phyloP scores from a whole-genome alignment of 2,888 invertebrate species.

The Napeogenes sylphis region DNA sequence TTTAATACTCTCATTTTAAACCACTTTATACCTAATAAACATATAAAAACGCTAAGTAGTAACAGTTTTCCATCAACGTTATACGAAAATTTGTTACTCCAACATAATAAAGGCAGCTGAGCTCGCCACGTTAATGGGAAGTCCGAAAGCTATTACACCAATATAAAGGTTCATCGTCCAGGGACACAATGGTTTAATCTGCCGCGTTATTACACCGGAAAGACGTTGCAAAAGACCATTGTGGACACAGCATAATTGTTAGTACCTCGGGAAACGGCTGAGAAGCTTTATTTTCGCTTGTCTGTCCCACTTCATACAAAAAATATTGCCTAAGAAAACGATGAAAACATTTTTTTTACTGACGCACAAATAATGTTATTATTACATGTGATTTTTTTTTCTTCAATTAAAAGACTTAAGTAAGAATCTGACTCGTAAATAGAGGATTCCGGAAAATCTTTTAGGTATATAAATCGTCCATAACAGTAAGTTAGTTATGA shows the following conservation, averaged over 20 bases:
- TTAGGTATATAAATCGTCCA: too few relatives aligned
- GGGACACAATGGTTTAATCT: constrained; percentile 42
- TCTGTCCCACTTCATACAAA: constrained; percentile 18
- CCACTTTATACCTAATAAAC: not conserved
- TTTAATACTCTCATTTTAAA: not conserved
- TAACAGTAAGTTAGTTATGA: too few relatives aligned
- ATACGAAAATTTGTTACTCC: constrained; percentile 29
- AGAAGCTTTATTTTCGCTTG: constrained; percentile 29
- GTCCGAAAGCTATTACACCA: constrained; percentile 42
- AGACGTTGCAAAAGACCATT: constrained; percentile 33
- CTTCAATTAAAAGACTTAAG: too few relatives aligned
- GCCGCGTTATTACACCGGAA: constrained; percentile 36
- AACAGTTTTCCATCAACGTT: constrained; percentile 10
- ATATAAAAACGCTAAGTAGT: constrained; percentile 14
- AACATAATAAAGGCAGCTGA: constrained; percentile 25
- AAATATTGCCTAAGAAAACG: not conserved
- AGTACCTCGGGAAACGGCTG: constrained; percentile 26
- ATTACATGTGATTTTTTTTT: too few relatives aligned
- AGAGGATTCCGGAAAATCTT: too few relatives aligned
- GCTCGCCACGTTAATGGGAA: constrained; percentile 35
- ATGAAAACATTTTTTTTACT: too few relatives aligned
- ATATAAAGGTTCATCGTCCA: constrained; percentile 44
- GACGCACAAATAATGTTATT: too few relatives aligned
- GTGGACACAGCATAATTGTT: constrained; percentile 33
- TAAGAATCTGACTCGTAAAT: too few relatives aligned